These are phyloP conservation scores for Callionymus lyra DNA, from an alignment of 2,113 vertebrate genomes.

Conservation along the genomic window DNA sequence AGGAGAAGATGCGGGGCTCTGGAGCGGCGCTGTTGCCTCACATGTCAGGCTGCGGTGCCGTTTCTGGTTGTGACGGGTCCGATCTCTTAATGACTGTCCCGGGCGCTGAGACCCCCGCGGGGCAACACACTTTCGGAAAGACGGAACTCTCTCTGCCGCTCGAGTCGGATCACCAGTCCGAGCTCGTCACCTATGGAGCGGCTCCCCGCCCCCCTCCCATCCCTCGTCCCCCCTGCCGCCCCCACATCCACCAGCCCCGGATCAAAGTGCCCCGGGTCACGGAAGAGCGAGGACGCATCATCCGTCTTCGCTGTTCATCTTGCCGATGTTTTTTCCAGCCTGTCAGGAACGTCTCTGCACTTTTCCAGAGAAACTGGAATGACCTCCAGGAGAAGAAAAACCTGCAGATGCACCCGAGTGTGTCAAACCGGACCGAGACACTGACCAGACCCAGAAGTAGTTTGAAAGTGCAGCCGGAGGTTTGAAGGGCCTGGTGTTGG, in stretches of 20 bases:
- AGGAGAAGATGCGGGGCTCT: too few species aligned
- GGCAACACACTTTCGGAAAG: conserved; percentile 45
- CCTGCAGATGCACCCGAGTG: conserved; percentile 8
- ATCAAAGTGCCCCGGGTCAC: conserved; percentile 37
- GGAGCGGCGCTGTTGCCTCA: conserved; percentile 34
- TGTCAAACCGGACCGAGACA: conserved; percentile 8
- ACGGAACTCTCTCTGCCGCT: conserved; percentile 40
- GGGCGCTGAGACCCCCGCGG: conserved; percentile 27
- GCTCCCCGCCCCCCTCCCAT: too few species aligned
- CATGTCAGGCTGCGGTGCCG: conserved; percentile 31
- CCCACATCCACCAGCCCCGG: conserved; percentile 18
- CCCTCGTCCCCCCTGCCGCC: too few species aligned
- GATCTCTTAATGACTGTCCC: conserved; percentile 31
- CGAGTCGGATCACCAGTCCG: conserved; percentile 40
- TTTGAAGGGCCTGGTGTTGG: too few species aligned
- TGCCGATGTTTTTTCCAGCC: conserved; percentile 49
- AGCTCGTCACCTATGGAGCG: conserved; percentile 29
- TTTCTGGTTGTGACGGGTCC: conserved; percentile 20
- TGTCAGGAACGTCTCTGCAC: conserved; percentile 41
- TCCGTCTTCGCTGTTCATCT: conserved; percentile 43
- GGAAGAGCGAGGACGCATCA: conserved; percentile 15
- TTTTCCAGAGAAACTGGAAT: conserved; percentile 35
- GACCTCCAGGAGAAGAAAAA: too few species aligned
- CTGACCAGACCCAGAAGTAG: too few species aligned
- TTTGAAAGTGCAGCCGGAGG: too few species aligned